Base-by-base conservation (phyloP, 2,888 invertebrate species). In the Epirrhoe tristata region DNA sequence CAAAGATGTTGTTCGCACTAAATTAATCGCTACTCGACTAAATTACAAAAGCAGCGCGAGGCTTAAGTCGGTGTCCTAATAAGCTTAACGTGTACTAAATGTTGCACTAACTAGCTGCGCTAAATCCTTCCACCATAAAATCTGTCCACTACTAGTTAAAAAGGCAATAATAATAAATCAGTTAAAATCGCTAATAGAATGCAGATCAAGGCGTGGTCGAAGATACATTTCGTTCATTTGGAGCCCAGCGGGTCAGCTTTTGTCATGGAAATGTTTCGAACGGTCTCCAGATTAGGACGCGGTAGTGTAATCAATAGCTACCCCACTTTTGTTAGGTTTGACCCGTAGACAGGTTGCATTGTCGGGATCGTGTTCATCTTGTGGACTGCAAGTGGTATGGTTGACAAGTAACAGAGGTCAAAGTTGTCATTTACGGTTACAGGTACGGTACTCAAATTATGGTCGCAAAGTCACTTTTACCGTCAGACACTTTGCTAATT, bases 281-380 rank as follows among this genome's bases (percentile, higher is more conserved):
- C 74, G 72, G 77, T 70, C 74, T 73, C 58, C 73, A 81, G 82
- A 77, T 84, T 80, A 80, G 75, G 82, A 85, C 82, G 81, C 83
- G 81, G 83, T 77, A 81, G 82, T 79, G 81, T 77, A 84, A 84
- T 85, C 84, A 81, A 86, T 87, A 83, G 69, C 68, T 72, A 71
- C 69, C 74, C 73, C 73, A 75, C 81, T 80, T 83, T 90, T 87
- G 85, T 88, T 76, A 66, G 58, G 57, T 74, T 72, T 91, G 89
- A 90, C 90, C 90, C 81, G 78, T 67, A 77, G 80, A 81, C 92
- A 92, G 90, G 91, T 92, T 83, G 82, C 69, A 79, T 80, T 83
- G 75, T 68, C 51, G 24, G 17, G 32, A 14, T 51, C 36, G 36
- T 53, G 43, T 36, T 48, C 2, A 36, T 17, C 8, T 54, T 60